Evolutionary conservation across 2,113 vertebrate species (phyloP).

Genomic region (Zonotrichia leucophrys): DNA sequence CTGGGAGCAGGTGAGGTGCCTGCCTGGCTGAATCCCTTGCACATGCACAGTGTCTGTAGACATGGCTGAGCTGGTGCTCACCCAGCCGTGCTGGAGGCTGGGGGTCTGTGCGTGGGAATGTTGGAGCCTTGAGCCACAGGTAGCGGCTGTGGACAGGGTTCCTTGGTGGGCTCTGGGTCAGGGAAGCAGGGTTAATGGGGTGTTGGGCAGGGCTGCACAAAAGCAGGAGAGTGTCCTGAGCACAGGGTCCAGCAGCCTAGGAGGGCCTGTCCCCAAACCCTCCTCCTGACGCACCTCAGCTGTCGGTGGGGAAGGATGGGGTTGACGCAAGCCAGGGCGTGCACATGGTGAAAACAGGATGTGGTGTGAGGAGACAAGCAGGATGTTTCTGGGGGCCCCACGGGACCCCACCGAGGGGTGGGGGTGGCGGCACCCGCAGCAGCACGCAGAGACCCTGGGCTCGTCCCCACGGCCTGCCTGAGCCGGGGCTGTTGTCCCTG

Average conservation of each 20-base stretch:
- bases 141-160: neutral
- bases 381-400: neutral
- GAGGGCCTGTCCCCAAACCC: neutral
- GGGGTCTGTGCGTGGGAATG: fast-evolving
- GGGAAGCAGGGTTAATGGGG: fast-evolving
- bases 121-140: neutral
- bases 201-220: fast-evolving
- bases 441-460: neutral
- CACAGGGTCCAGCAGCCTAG: fast-evolving
- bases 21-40: neutral
- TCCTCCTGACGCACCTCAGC: neutral
- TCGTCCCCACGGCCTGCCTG: fast-evolving
- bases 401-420: neutral
- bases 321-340: conserved; percentile 3
- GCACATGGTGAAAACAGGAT: conserved; percentile 44
- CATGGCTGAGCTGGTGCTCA: fast-evolving
- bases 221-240: neutral
- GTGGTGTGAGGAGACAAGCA: neutral
- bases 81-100: fast-evolving
- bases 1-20: fast-evolving
- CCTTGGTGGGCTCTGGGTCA: neutral
- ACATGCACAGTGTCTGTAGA: fast-evolving
- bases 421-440: fast-evolving
- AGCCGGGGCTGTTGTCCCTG: neutral
- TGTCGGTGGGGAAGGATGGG: neutral